Percentiles rank a stretch among this genome's conserved stretches.
phyloP scores from a whole-genome alignment of 2,888 invertebrate genomes.

The Sycophila texana region DNA sequence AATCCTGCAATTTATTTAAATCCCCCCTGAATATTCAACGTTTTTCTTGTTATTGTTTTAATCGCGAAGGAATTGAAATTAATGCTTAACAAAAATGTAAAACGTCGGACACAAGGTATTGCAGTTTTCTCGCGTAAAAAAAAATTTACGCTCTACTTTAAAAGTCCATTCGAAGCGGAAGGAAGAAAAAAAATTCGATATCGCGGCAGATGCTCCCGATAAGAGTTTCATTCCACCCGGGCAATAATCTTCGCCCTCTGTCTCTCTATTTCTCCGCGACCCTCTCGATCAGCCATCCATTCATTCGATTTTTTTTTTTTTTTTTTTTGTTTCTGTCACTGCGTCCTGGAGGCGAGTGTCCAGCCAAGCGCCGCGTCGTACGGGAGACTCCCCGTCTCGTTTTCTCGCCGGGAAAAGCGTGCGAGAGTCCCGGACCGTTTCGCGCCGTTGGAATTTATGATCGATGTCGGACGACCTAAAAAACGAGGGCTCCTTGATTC shows the following conservation, averaged over 20 bases:
- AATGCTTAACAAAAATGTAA: too few species aligned
- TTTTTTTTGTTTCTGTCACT: neutral
- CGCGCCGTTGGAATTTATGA: slow-evolving; percentile 48
- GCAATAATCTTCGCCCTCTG: slow-evolving; percentile 18
- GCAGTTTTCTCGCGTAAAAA: too few species aligned
- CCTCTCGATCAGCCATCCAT: neutral
- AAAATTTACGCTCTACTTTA: too few species aligned
- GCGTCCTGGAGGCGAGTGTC: neutral
- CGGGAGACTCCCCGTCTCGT: slow-evolving; percentile 31
- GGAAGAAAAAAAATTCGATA: neutral
- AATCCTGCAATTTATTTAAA: too few species aligned
- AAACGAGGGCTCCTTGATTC: slow-evolving; percentile 50
- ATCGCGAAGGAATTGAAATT: too few species aligned
- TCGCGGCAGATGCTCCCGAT: neutral
- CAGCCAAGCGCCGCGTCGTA: slow-evolving; percentile 10
- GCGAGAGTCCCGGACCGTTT: slow-evolving; percentile 1
- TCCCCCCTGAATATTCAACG: too few species aligned
- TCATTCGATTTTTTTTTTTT: neutral
- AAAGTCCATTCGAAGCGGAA: neutral
- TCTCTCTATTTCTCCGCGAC: neutral
- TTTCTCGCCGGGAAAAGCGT: slow-evolving; percentile 11
- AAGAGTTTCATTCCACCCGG: slow-evolving; percentile 19
- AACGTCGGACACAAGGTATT: too few species aligned
- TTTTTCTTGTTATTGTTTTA: too few species aligned
- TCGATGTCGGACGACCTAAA: slow-evolving; percentile 42